phyloP scores from a whole-genome alignment of 2,888 invertebrate species.

The Nebria salina region DNA sequence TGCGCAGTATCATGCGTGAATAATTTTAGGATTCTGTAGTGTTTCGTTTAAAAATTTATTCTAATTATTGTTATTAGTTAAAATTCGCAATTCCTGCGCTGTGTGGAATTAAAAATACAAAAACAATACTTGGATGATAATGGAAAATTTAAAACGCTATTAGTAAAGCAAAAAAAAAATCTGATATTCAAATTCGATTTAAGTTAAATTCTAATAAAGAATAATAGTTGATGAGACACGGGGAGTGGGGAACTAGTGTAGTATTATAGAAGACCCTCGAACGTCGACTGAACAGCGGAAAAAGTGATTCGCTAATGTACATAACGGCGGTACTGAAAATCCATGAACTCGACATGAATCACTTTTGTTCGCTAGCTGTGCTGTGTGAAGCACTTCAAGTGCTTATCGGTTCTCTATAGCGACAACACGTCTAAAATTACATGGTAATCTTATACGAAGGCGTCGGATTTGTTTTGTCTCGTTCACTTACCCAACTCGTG shows the following conservation, averaged over 20 bases:
- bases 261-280: neutral
- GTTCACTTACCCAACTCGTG: conserved; percentile 21
- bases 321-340: conserved; percentile 3
- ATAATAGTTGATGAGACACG: neutral
- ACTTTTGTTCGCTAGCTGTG: conserved; percentile 28
- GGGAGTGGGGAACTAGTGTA: neutral
- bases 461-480: conserved; percentile 46
- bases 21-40: no score
- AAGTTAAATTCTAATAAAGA: neutral
- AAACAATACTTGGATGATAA: neutral
- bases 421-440: conserved; percentile 46
- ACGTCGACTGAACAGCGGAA: neutral
- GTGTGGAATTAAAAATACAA: neutral
- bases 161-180: neutral
- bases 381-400: conserved; percentile 21
- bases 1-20: no score
- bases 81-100: neutral
- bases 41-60: no score
- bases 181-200: neutral
- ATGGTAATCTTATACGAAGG: conserved; percentile 47
- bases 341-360: conserved; percentile 28
- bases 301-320: neutral
- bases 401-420: conserved; percentile 33
- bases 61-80: neutral
- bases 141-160: neutral